These are phyloP conservation scores for Aplysina aerophoba DNA, from an alignment of 37 sponge, comb jelly and placozoan species.

Conservation along the genomic window DNA sequence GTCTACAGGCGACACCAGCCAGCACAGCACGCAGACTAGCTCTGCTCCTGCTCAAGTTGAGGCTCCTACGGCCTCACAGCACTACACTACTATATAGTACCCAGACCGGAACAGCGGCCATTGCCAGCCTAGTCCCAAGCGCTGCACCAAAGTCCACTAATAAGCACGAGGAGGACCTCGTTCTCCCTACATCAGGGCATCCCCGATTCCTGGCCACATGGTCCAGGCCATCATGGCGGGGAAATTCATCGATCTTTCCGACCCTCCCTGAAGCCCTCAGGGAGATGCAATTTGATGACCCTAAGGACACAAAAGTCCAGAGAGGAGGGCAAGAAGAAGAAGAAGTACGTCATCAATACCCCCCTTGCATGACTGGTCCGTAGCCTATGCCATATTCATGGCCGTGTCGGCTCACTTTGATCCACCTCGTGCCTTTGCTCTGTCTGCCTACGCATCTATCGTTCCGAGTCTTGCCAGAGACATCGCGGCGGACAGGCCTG, in stretches of 20 bases:
- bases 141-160: too few relatives aligned
- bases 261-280: slow-evolving; percentile 14
- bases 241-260: not conserved
- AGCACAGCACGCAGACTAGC: too few relatives aligned
- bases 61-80: too few relatives aligned
- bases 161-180: too few relatives aligned
- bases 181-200: not conserved
- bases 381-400: not conserved
- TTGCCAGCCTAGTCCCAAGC: not conserved
- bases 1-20: too few relatives aligned
- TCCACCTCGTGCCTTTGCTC: slow-evolving; percentile 15
- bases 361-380: slow-evolving; percentile 11
- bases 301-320: slow-evolving; percentile 10
- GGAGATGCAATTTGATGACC: not conserved
- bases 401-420: slow-evolving; percentile 8
- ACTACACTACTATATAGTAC: too few relatives aligned
- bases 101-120: not conserved
- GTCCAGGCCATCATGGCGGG: not conserved
- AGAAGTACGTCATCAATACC: not conserved
- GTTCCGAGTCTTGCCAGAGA: not conserved
- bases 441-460: not conserved
- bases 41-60: too few relatives aligned
- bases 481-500: not conserved
- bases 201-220: slow-evolving; percentile 1
- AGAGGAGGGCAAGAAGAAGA: not conserved